Evolutionary conservation across 1,140 invertebrate genomes (phyloP).

Genomic region (Cyphomyrmex costatus): DNA sequence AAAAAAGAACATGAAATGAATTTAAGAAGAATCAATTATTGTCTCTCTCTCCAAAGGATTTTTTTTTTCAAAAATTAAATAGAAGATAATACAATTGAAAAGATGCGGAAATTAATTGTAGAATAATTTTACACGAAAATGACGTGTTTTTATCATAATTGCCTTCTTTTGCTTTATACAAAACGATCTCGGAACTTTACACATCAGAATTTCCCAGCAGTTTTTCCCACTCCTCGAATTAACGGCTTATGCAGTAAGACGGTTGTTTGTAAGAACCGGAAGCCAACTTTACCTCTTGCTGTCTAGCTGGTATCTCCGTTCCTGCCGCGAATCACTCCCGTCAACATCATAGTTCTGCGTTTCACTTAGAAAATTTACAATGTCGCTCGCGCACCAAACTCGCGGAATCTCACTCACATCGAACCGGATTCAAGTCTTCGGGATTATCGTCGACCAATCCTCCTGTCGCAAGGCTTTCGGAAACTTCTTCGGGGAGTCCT

Average conservation of each 20-base stretch:
- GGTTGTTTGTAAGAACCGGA: constrained; percentile 7
- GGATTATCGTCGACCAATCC: constrained; percentile 21
- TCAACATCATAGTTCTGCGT: constrained; percentile 60
- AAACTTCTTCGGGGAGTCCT: neutral
- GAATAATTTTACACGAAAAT: neutral
- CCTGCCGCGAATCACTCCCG: constrained; percentile 47
- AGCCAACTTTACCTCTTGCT: constrained; percentile 64
- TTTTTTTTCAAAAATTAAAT: neutral
- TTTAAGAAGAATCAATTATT: constrained; percentile 8
- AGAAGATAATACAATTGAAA: neutral
- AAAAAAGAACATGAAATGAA: neutral
- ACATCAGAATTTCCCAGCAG: neutral
- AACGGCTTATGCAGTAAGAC: neutral
- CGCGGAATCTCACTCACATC: constrained; percentile 46
- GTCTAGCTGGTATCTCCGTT: constrained; percentile 69
- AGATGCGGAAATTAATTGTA: neutral
- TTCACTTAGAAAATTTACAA: constrained; percentile 50
- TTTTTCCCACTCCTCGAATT: neutral
- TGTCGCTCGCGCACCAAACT: constrained; percentile 39
- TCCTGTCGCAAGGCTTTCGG: constrained; percentile 9
- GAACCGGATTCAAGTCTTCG: constrained; percentile 41
- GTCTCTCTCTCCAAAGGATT: neutral
- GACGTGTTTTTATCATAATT: neutral
- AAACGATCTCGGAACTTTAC: neutral
- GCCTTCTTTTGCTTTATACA: neutral